Evolutionary conservation across 2,888 invertebrate genomes (phyloP).

Genomic region (Amphipoea oculea): DNA sequence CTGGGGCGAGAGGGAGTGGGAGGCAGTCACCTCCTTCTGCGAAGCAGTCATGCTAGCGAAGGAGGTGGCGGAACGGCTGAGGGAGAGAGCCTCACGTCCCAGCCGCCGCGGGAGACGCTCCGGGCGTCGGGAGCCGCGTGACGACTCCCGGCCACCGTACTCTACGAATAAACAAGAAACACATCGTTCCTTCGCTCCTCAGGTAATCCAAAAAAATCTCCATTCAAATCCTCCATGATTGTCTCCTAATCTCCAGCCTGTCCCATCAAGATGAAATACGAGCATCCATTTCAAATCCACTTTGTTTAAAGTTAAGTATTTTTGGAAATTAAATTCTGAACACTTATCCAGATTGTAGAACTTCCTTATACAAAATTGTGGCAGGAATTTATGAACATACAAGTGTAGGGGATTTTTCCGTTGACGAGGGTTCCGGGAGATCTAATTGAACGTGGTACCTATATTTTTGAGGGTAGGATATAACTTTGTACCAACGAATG

Average conservation of each 20-base stretch:
- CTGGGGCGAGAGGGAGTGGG: no score
- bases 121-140: no score
- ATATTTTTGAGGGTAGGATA: conserved; percentile 44
- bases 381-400: conserved; percentile 78
- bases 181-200: neutral
- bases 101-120: no score
- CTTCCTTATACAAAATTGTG: conserved; percentile 71
- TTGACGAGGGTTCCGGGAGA: conserved; percentile 79
- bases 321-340: conserved; percentile 60
- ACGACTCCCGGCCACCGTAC: no score
- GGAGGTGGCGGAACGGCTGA: no score
- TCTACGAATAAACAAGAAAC: neutral
- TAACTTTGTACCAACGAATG: conserved; percentile 61
- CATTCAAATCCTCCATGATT: neutral
- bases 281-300: conserved; percentile 47
- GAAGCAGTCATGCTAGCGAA: no score
- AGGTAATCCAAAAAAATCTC: neutral
- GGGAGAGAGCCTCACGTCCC: no score
- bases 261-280: conserved; percentile 41
- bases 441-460: conserved; percentile 81
- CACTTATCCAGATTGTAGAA: conserved; percentile 68
- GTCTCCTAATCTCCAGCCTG: conserved; percentile 21
- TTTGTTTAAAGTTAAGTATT: conserved; percentile 50
- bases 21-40: no score
- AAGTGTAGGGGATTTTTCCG: conserved; percentile 76